These are phyloP conservation scores for Lampris incognitus DNA, from an alignment of 2,113 vertebrate genomes.

Conservation along the genomic window DNA sequence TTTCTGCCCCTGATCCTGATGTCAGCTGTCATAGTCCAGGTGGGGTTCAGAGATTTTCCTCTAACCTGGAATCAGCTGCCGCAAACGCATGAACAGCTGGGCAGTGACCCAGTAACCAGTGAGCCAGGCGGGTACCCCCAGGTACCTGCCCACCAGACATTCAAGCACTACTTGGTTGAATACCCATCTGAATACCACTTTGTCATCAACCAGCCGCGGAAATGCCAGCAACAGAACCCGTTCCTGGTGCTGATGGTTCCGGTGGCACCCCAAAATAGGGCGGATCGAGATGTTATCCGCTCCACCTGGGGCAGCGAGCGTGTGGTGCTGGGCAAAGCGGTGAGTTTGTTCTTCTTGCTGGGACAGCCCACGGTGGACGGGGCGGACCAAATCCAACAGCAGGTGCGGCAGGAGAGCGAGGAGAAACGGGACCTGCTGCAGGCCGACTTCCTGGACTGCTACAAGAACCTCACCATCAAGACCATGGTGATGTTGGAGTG, in stretches of 20 bases:
- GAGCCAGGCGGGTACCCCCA: not conserved
- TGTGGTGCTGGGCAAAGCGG: slow-evolving; percentile 38
- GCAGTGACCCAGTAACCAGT: no score
- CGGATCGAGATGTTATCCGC: slow-evolving; percentile 60
- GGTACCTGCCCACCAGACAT: no score
- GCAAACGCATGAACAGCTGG: not conserved
- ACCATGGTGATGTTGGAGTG: slow-evolving; percentile 88
- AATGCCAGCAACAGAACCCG: slow-evolving; percentile 54
- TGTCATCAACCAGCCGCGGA: slow-evolving; percentile 68
- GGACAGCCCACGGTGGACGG: slow-evolving; percentile 48
- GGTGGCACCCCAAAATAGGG: slow-evolving; percentile 67
- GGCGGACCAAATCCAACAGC: not conserved
- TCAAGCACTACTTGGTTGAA: slow-evolving; percentile 55
- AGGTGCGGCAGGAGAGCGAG: slow-evolving; percentile 74
- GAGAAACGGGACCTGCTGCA: slow-evolving; percentile 81
- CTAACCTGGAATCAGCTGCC: not conserved
- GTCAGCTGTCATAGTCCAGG: not conserved
- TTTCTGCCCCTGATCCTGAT: slow-evolving; percentile 1
- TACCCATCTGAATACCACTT: slow-evolving; percentile 77
- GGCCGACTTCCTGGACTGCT: slow-evolving; percentile 85
- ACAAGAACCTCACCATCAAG: slow-evolving; percentile 87
- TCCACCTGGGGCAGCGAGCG: slow-evolving; percentile 77
- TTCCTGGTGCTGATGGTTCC: slow-evolving; percentile 82
- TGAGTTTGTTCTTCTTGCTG: slow-evolving; percentile 76
- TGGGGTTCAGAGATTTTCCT: not conserved